Base-by-base conservation (phyloP, 1,140 invertebrate species). In the Saccostrea glomerata region DNA sequence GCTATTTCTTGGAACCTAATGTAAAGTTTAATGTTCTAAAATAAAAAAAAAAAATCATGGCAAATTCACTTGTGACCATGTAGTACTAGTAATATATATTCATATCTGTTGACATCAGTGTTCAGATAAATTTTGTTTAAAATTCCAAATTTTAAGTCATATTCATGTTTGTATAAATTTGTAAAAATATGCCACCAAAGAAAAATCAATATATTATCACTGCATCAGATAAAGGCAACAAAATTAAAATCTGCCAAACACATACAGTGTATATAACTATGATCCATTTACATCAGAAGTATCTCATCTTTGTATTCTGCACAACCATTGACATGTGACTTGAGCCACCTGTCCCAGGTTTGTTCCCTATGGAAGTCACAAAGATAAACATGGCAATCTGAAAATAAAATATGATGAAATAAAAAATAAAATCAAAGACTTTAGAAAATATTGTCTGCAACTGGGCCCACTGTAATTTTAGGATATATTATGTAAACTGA, bases 311-410 rank as follows among this genome's bases (percentile, higher is more conserved):
- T 36, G 30, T 36, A 36, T 36, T 36, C 30, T 36, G 30, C 73
- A 40, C 60, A 70, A 23, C 87, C 87, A 84, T 87, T 58, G 20
- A 17, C 13, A 5, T 55, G n/a, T n/a, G n/a, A n/a, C n/a, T n/a
- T n/a, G n/a, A n/a, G n/a, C n/a, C n/a, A n/a, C n/a, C n/a, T n/a
- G 47, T 66, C 73, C 88, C 88, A 89, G 9, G 88, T 30, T 60
- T 89, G 84, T 63, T 86, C 70, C 36, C 88, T 55, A 66, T 86
- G 88, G 54, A 89, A 89, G 70, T 89, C 85, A 86, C 88, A 89
- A 15, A 89, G 47, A 36, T 36, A 36, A 36, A 36, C 30, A 36
- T 36, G 30, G 30, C 30, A 36, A 36, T 36, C 30, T 36, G 30
- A 58, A 86, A 20, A 86, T 56, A n/a, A n/a, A n/a, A 47, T 47